Base-by-base conservation (phyloP, 2,113 vertebrate genomes). In the Cyprinodon variegatus region DNA sequence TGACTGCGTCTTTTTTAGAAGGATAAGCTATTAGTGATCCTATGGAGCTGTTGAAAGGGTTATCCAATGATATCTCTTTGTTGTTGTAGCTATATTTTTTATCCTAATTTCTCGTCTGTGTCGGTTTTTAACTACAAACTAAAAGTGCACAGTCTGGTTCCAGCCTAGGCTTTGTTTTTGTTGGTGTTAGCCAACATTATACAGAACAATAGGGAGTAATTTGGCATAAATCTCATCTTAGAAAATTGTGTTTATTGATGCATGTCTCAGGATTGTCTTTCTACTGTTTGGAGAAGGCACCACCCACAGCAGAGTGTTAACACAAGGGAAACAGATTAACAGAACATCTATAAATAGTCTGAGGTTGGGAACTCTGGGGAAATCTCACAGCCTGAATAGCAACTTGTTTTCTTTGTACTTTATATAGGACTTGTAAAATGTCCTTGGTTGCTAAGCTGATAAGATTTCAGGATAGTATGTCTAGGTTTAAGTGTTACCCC, bases 301-400 rank as follows among this genome's bases (percentile, higher is more conserved):
- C 90, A 88, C 91, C 93, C 90, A 89, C 86, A 87, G 79, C 78
- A 72, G 71, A 86, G 83, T 73, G 39, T 81, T 86, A 80, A 88
- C 88, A 88, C 82, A 76, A 83, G 88, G 83, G 90, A 90, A 89
- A 79, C 81, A 0, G 73, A 81, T 77, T 71, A 90, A 91, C 86
- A 71, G 85, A 86, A 85, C 79, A 72, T 81, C 90, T 93, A 94
- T 89, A 90, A 94, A 94, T 94, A 94, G 89, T 88, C 85, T 83
- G 83, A 88, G 88, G 87, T 88, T 82, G 45, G 78, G 66, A 71
- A 73, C 92, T 90, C 90, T 74, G 62, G 88, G 88, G 93, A 88
- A 90, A 86, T 88, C 84, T 86, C 81, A 45, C 74, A 79, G 84
- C 70, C 87, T 91, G 86, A 91, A 93, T 89, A 93, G 92, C 90